A percentile compares a stretch with the other conserved stretches of the same genome.
Evolutionary conservation across 92 coral and sea anemone species (phyloP).

Genomic region (Umimayanthus kanabou): DNA sequence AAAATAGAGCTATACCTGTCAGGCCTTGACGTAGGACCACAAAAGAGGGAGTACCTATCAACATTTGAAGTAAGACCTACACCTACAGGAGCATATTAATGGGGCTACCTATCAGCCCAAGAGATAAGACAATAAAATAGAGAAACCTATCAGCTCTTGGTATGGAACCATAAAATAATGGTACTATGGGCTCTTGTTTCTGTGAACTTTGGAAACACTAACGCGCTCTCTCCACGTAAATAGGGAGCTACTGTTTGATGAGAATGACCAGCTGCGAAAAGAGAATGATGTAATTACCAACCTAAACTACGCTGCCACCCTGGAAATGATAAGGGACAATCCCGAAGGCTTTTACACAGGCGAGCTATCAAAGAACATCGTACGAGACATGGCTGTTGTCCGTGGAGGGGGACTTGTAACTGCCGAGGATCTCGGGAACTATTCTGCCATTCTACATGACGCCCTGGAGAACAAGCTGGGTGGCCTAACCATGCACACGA

Average conservation of each 20-base stretch:
- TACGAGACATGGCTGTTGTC: slow-evolving; percentile 52
- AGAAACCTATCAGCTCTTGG: too few species aligned
- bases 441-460: slow-evolving; percentile 36
- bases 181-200: too few species aligned
- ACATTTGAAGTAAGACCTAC: too few species aligned
- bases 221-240: background rate
- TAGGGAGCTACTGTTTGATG: slow-evolving; percentile 68
- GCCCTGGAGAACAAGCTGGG: slow-evolving; percentile 48
- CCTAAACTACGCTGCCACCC: slow-evolving; percentile 66
- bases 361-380: slow-evolving; percentile 61
- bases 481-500: slow-evolving; percentile 63
- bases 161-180: too few species aligned
- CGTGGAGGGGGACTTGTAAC: slow-evolving; percentile 55
- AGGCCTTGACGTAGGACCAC: too few species aligned
- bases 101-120: too few species aligned
- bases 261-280: slow-evolving; percentile 45
- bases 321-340: slow-evolving; percentile 63
- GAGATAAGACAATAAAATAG: too few species aligned
- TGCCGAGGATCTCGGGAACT: slow-evolving; percentile 60
- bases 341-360: slow-evolving; percentile 83
- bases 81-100: too few species aligned
- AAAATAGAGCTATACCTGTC: too few species aligned
- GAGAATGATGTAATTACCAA: slow-evolving; percentile 62
- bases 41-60: too few species aligned
- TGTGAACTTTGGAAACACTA: background rate